Base-by-base conservation (phyloP, 2,888 invertebrate species). In the Apocheima hispidaria region DNA sequence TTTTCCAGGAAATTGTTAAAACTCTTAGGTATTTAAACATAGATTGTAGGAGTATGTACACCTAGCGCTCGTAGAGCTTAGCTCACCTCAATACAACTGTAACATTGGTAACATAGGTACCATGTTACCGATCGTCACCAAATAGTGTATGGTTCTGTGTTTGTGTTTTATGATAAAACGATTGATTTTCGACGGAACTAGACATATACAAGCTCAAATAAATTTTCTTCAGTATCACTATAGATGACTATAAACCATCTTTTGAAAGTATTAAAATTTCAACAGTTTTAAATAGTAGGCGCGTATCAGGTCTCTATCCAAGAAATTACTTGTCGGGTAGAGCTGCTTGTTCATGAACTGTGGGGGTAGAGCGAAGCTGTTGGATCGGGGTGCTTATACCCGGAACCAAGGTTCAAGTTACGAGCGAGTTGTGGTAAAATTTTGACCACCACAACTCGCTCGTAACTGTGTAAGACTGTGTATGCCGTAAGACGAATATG, bases 291-390 rank as follows among this genome's bases (percentile, higher is more conserved):
- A 38, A 9, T 18, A 38, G 38, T 38, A 20, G 2, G 7, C 33
- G 10, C 38, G 36, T 38, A 38, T 20, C 28, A 16, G 9, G 20
- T 18, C 12, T 48, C 23, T n/a, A 41, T n/a, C 18, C 20, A 18
- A 10, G 6, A 5, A 5, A 23, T 21, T 38, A 40, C 51, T 51
- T 51, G 51, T 58, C 16, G 49, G 40, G 57, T 9, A 2, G 9
- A 18, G 18, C 36, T 28, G 28, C 46, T 51, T 20, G 58, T 43
- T 49, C 49, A 43, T 57, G 28, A 44, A 41, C 56, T 28, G 50
- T 35, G 57, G 57, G 26, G 56, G 49, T 20, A 38, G 43, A 35
- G 44, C 50, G 3, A 18, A n/a, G 44, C 54, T 48, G 16, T 54
- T 33, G 46, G 41, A 14, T 14, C 28, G 40, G 50, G 51, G 20